Evolutionary conservation across 2,113 vertebrate species (phyloP), one percentile per base, ranked within the genome.

Genomic region (Forbesichthys agassizii): DNA sequence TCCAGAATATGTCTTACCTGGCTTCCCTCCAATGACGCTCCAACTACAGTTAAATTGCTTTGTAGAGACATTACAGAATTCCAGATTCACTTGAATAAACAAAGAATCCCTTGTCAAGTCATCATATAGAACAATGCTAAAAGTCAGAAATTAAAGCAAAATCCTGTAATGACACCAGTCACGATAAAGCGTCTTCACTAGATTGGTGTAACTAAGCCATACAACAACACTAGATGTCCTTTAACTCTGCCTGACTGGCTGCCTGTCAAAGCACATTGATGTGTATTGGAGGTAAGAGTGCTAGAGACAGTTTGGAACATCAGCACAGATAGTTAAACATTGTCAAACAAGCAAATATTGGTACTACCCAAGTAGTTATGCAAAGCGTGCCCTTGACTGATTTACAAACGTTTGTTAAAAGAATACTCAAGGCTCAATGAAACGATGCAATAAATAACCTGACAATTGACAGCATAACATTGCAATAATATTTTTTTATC

Each of bases 181-280:
- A 77, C 76, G n/a, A 87, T 82, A 85, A 27, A 73, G 78, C 84
- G 77, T 64, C 80, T 86, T 90, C 89, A 89, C 75, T 77, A 84
- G 88, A 90, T 91, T 89, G 75, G 68, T 62, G 75, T 33, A 42
- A 65, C 68, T 67, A 75, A 81, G 82, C 83, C 68, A 33, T 69
- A 76, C 58, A 75, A 55, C 11, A 57, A 88, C 83, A 81, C 82
- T 64, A 74, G 73, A 81, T 20, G 76, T 73, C 73, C 67, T 71
- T 79, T 75, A 75, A 42, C 74, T 76, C 66, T 55, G 66, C 65
- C 71, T 66, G 57, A 73, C 64, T 1, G 58, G 60, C 81, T 61
- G 73, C 59, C 74, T 61, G 71, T 63, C 78, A 49, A 80, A 79
- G 85, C 66, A 82, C 75, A 84, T 49, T 66, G 55, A 73, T 68